Base-by-base conservation (phyloP, 2,113 vertebrate species). In the Dipodomys merriami region DNA sequence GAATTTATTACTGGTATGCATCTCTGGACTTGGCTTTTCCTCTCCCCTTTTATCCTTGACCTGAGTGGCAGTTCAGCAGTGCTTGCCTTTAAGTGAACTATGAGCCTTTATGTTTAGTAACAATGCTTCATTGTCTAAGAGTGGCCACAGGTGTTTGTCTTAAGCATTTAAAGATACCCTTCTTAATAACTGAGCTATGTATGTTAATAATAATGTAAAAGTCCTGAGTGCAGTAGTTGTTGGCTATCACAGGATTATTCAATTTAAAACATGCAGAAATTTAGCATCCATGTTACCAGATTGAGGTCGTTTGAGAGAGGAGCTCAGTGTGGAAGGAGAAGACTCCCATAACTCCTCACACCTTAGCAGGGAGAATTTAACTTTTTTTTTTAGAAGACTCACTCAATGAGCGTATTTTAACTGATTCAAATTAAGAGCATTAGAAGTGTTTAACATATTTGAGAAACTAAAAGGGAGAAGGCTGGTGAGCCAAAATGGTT, bases 31-130 rank as follows among this genome's bases (percentile, higher is more conserved):
- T 86, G 68, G 30, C 49, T 84, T 60, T 80, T 74, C 44, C 25
- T 73, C 44, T 73, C 33, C 69, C 73, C 84, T 95, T 95, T 96
- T 81, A 95, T 97, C 91, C n/a, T 71, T 96, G 94, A 97, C 93
- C 86, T 91, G 62, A 68, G 77, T 91, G 57, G 78, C 67, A 83
- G n/a, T 73, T 65, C 29, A 76, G 82, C 29, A 71, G 72, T 77
- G 44, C 60, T 44, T 93, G 53, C 79, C 27, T 87, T 91, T 90
- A 90, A 92, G 57, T 64, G 60, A 93, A 93, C 84, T 89, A 44
- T 76, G 69, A 80, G 87, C 65, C 74, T 86, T 96, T 89, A 76
- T 95, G 71, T 62, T 53, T 29, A 91, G 30, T 27, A 57, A 97
- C 95, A 97, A 94, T 94, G 88, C 88, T 89, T 91, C 49, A 83